phyloP scores from a whole-genome alignment of 2,113 vertebrate genomes.

The Peromyscus polionotus region DNA sequence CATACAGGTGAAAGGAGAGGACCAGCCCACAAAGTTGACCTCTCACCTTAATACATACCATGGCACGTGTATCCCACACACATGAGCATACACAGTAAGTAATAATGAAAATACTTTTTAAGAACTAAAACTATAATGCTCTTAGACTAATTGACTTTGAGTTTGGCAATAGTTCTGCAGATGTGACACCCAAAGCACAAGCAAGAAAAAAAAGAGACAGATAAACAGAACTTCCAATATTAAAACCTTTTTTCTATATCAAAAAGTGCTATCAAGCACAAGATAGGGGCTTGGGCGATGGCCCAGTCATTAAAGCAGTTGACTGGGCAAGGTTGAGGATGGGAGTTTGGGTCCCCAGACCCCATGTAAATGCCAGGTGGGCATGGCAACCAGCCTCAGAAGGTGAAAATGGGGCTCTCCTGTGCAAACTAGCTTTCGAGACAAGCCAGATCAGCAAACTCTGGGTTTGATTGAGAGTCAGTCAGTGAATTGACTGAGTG shows the following conservation, averaged over 20 bases:
- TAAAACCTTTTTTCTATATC: slow-evolving; percentile 23
- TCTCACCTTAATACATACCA: neutral
- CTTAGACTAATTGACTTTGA: neutral
- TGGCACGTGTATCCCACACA: neutral
- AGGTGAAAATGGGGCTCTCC: neutral
- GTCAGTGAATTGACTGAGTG: neutral
- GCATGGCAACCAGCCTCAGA: neutral
- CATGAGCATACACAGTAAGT: neutral
- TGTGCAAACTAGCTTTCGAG: neutral
- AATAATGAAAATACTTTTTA: neutral
- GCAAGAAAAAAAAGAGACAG: neutral
- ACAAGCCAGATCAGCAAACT: neutral
- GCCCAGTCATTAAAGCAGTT: neutral
- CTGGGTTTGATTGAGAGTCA: neutral
- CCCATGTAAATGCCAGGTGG: neutral
- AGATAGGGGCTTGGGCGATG: neutral
- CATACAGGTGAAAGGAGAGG: neutral
- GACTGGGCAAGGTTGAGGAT: neutral
- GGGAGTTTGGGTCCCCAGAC: neutral
- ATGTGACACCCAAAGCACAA: neutral
- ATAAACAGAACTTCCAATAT: neutral
- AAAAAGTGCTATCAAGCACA: neutral
- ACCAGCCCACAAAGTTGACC: neutral
- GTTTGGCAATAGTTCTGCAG: neutral
- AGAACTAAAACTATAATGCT: slow-evolving; percentile 13